A percentile compares a stretch with the other conserved stretches of the same genome.
phyloP scores from a whole-genome alignment of 2,888 invertebrate species.

The Thysanoteuthis rhombus region DNA sequence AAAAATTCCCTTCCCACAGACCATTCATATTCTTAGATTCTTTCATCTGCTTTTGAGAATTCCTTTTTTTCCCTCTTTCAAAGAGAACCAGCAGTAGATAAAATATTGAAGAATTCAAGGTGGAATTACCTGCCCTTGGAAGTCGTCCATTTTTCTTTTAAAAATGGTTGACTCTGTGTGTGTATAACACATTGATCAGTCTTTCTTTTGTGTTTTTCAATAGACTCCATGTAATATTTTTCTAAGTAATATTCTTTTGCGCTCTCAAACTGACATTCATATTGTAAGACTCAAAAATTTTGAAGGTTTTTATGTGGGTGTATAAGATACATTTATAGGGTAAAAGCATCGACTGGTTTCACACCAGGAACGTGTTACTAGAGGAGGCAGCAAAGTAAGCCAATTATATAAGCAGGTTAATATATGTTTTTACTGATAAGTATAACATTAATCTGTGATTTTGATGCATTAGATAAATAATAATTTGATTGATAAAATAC shows the following conservation, averaged over 20 bases:
- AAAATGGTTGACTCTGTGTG: slow-evolving; percentile 1
- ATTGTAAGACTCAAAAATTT: neutral
- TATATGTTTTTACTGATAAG: no score
- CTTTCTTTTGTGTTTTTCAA: neutral
- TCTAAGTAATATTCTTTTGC: neutral
- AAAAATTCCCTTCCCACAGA: neutral
- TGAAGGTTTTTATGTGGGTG: neutral
- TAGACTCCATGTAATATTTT: neutral
- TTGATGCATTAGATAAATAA: no score
- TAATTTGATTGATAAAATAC: no score
- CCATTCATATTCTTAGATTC: neutral
- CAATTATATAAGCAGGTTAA: no score
- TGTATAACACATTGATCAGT: neutral
- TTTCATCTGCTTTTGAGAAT: neutral
- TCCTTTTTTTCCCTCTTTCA: neutral
- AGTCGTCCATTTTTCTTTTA: neutral
- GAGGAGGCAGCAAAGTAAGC: no score
- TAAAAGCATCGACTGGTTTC: neutral
- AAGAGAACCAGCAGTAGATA: neutral
- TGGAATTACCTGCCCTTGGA: neutral
- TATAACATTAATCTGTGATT: no score
- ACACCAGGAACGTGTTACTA: no score
- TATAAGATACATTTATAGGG: neutral
- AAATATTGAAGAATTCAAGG: slow-evolving; percentile 12
- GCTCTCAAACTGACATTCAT: neutral